Evolutionary conservation across 2,113 vertebrate species (phyloP).

Genomic region (Rhinolophus ferrumequinum): DNA sequence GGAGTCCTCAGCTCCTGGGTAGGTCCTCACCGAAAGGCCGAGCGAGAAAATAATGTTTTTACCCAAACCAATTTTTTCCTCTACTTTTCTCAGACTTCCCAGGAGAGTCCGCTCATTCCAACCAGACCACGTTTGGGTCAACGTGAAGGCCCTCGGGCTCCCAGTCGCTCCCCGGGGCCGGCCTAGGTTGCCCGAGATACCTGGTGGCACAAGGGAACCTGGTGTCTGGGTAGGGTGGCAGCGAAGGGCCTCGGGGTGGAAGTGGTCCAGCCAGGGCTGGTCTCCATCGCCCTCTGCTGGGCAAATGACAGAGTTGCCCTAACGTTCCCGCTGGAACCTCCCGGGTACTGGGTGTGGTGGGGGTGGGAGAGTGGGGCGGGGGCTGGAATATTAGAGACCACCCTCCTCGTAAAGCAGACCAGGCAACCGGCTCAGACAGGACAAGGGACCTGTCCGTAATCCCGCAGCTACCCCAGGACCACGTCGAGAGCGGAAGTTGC

Average conservation of each 20-base stretch:
- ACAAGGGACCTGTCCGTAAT: not conserved
- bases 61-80: not conserved
- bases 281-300: constrained; percentile 84
- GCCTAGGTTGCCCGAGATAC: not conserved
- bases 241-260: not conserved
- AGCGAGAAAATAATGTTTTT: not conserved
- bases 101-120: not conserved
- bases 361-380: not conserved
- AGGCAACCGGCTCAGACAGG: not conserved
- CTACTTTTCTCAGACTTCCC: not conserved
- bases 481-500: not conserved
- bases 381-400: not conserved
- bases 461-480: not conserved
- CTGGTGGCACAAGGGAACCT: constrained; percentile 27
- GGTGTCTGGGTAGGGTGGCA: not conserved
- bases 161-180: not conserved
- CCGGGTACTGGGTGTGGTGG: fast-evolving
- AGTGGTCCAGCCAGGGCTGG: constrained; percentile 31
- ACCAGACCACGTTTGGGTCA: not conserved
- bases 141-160: not conserved
- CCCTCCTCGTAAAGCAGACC: not conserved
- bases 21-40: not conserved
- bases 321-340: not conserved
- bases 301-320: not conserved
- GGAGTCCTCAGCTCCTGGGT: constrained; percentile 56